Percentiles rank a stretch among this genome's conserved stretches.
Evolutionary conservation across 2,888 invertebrate species (phyloP).

Genomic region (Calliopum simillimum): DNA sequence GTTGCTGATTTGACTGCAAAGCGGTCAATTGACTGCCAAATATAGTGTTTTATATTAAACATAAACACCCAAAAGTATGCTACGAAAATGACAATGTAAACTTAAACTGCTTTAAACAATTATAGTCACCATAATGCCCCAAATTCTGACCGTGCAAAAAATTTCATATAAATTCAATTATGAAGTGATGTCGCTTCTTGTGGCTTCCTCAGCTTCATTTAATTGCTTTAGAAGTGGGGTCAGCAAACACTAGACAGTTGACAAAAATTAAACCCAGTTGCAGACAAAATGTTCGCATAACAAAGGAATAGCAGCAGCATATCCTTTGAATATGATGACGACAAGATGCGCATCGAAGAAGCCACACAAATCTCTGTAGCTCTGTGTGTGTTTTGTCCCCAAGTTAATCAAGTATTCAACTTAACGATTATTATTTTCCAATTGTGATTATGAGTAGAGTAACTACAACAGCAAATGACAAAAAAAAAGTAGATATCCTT

Average conservation of each 20-base stretch:
- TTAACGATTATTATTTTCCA: conserved; percentile 49
- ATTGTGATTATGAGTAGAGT: conserved; percentile 40
- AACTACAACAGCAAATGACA: conserved; percentile 19
- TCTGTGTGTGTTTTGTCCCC: conserved; percentile 46
- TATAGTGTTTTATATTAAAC: too few relatives aligned
- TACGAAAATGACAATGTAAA: background rate
- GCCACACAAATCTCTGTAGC: background rate
- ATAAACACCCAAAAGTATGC: conserved; percentile 10
- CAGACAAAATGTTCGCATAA: background rate
- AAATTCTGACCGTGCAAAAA: background rate
- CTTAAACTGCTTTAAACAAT: background rate
- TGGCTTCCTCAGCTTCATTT: conserved; percentile 2
- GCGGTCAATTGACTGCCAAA: too few relatives aligned
- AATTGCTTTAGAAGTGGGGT: conserved; percentile 8
- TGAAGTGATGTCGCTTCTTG: background rate
- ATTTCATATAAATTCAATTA: background rate
- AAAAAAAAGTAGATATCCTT: background rate
- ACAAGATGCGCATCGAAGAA: background rate
- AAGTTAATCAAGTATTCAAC: conserved; percentile 49
- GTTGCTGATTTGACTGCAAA: too few relatives aligned
- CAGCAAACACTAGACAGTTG: background rate
- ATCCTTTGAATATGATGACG: background rate
- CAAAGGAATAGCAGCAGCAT: background rate
- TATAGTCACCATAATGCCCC: background rate
- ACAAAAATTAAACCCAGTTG: background rate